Percentiles rank a stretch among this genome's conserved stretches.
phyloP scores from a whole-genome alignment of 2,888 invertebrate genomes.

The Hyposoter didymator region DNA sequence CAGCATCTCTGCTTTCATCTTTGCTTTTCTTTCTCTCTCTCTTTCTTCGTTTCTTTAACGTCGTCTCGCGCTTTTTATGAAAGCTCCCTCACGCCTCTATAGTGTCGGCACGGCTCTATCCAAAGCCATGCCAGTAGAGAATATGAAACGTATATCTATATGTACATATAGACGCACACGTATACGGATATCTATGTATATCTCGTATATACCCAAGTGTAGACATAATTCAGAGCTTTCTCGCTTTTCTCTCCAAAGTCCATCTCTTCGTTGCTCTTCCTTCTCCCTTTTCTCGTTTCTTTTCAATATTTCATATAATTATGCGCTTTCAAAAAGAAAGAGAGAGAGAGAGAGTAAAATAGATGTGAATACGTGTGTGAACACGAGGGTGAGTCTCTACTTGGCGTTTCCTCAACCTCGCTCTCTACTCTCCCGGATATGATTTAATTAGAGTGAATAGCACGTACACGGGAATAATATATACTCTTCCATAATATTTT shows the following conservation, averaged over 20 bases:
- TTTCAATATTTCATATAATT: slow-evolving; percentile 68
- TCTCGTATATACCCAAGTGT: slow-evolving; percentile 42
- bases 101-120: slow-evolving; percentile 49
- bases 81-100: slow-evolving; percentile 32
- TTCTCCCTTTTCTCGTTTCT: slow-evolving; percentile 53
- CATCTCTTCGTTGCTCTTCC: slow-evolving; percentile 32
- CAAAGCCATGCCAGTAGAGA: slow-evolving; percentile 40
- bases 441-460: slow-evolving; percentile 64
- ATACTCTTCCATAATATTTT: slow-evolving; percentile 36
- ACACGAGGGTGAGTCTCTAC: slow-evolving; percentile 12
- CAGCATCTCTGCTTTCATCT: slow-evolving; percentile 52
- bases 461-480: slow-evolving; percentile 33
- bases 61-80: slow-evolving; percentile 51
- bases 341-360: background rate
- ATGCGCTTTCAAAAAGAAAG: slow-evolving; percentile 37
- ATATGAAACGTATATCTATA: slow-evolving; percentile 55
- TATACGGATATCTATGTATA: slow-evolving; percentile 21
- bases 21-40: slow-evolving; percentile 20
- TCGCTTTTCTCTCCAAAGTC: slow-evolving; percentile 47
- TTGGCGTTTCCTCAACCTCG: slow-evolving; percentile 45
- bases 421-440: slow-evolving; percentile 46
- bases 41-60: slow-evolving; percentile 37
- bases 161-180: background rate
- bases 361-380: background rate
- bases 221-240: slow-evolving; percentile 65